Evolutionary conservation across 2,797 vertebrate genomes (phyloP).

Genomic region (Pseudomugil gertrudae): DNA sequence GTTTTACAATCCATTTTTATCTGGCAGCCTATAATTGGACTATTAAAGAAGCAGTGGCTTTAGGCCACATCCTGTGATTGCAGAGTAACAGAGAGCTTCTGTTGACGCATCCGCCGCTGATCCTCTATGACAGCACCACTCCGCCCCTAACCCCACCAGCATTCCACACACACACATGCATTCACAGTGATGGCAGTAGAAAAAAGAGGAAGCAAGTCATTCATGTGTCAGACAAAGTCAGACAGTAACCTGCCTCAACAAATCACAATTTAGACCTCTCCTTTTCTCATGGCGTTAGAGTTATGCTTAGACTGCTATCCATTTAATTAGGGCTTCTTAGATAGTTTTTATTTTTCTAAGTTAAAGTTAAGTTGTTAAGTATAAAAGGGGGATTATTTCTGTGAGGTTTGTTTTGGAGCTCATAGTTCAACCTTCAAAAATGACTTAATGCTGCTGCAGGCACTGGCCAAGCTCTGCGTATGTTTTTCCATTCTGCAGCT

Average conservation of each 20-base stretch:
- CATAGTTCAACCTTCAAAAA: conserved; percentile 2
- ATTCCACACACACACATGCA: background rate
- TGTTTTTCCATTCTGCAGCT: conserved; percentile 33
- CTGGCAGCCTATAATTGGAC: conserved; percentile 41
- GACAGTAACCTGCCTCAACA: conserved; percentile 45
- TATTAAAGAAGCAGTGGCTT: conserved; percentile 43
- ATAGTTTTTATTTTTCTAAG: background rate
- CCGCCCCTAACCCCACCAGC: conserved; percentile 1
- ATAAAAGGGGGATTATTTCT: background rate
- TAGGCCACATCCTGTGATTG: conserved; percentile 19
- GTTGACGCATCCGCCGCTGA: conserved; percentile 44
- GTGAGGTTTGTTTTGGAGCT: conserved; percentile 27
- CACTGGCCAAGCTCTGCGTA: conserved; percentile 16
- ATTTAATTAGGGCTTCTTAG: background rate
- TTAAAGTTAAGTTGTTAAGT: no score
- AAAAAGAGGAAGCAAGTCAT: conserved; percentile 40
- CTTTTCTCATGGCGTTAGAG: conserved; percentile 18
- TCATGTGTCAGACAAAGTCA: conserved; percentile 45
- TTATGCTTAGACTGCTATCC: background rate
- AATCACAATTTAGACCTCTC: conserved; percentile 7
- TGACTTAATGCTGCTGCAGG: conserved; percentile 2
- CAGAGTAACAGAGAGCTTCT: conserved; percentile 36
- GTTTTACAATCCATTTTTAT: conserved; percentile 40
- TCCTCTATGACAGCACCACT: conserved; percentile 21
- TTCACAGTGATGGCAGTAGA: conserved; percentile 31